Conservation (phyloP, 2,797 vertebrate species). For the Salarias fasciatus region DNA sequence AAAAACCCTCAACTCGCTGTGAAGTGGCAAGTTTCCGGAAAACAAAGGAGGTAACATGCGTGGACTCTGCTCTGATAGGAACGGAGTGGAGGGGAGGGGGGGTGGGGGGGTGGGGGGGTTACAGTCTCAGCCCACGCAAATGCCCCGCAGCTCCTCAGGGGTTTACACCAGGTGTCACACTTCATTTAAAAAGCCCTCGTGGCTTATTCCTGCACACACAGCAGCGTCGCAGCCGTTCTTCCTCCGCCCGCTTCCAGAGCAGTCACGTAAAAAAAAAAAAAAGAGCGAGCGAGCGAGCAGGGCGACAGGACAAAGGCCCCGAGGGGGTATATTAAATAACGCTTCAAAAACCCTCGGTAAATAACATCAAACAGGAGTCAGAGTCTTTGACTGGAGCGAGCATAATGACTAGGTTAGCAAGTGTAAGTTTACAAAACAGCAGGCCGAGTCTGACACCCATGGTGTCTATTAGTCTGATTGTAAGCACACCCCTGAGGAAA, state of each 20-base stretch:
- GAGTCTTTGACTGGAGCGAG: constrained; percentile 61
- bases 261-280: constrained; percentile 66
- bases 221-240: constrained; percentile 44
- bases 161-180: constrained; percentile 80
- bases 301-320: constrained; percentile 58
- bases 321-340: constrained; percentile 67
- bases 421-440: constrained; percentile 72
- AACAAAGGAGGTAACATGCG: constrained; percentile 36
- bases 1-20: constrained; percentile 40
- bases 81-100: neutral
- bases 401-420: constrained; percentile 60
- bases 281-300: too few relatives aligned
- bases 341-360: constrained; percentile 69
- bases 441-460: constrained; percentile 56
- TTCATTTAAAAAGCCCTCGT: constrained; percentile 72
- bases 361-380: constrained; percentile 74
- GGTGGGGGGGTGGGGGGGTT: neutral
- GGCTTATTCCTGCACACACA: constrained; percentile 52
- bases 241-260: constrained; percentile 50
- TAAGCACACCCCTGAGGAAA: constrained; percentile 44
- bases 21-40: constrained; percentile 41
- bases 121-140: constrained; percentile 15
- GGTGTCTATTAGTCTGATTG: constrained; percentile 60
- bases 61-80: constrained; percentile 21
- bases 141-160: constrained; percentile 50